These are phyloP conservation scores for Hyperoplus immaculatus DNA, from an alignment of 2,797 vertebrate genomes.

Conservation along the genomic window DNA sequence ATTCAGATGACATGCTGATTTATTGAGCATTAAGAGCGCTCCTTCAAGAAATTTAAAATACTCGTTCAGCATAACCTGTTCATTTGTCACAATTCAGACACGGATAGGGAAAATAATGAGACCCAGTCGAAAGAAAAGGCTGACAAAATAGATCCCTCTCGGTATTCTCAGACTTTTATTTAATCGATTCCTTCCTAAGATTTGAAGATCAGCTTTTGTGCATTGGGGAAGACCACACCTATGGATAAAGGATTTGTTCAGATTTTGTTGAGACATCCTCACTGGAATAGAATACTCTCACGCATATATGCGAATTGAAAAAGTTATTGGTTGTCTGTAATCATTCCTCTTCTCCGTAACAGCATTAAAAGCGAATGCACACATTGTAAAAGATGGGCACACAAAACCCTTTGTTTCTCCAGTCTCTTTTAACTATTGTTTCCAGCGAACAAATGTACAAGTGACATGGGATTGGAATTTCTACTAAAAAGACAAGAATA, in stretches of 20 bases:
- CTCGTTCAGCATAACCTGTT: constrained; percentile 20
- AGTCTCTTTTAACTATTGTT: too few relatives aligned
- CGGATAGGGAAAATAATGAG: constrained; percentile 24
- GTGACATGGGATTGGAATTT: too few relatives aligned
- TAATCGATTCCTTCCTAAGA: neutral
- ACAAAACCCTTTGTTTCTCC: neutral
- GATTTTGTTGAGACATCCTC: neutral
- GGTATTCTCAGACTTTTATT: neutral
- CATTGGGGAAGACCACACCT: neutral
- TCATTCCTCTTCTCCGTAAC: neutral
- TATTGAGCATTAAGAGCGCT: neutral
- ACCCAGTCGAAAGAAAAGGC: constrained; percentile 13
- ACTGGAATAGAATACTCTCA: neutral
- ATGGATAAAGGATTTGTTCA: neutral
- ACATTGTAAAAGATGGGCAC: neutral
- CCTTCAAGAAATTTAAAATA: neutral
- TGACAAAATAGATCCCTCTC: constrained; percentile 13
- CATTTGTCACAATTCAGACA: constrained; percentile 24
- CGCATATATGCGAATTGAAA: neutral
- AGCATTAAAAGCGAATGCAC: too few relatives aligned
- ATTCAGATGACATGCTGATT: constrained; percentile 15
- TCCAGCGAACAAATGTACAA: too few relatives aligned
- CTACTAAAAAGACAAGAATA: too few relatives aligned
- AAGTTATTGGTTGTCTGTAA: neutral
- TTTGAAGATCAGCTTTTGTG: too few relatives aligned